Evolutionary conservation across 2,797 vertebrate species (phyloP), one percentile per base, ranked within the genome.

Genomic region (Melanotaenia boesemani): DNA sequence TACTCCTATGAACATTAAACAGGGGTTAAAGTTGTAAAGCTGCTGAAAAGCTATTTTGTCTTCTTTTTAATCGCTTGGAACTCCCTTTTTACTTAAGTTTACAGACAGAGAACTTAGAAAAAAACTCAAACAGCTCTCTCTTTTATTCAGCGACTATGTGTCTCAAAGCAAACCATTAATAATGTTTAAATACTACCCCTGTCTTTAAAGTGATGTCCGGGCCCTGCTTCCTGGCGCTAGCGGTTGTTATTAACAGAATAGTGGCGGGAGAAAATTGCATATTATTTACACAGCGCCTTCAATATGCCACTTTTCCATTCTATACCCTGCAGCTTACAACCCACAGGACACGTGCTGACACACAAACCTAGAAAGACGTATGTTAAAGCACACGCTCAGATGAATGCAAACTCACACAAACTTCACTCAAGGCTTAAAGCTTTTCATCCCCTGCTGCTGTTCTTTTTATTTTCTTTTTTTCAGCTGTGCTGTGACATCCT

Each of bases 281-380:
- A 90, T 92, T 91, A 94, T 93, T 91, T 93, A 91, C 85, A 74
- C 87, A 48, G 78, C 32, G 62, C 79, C 74, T 90, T 90, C 87
- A 93, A 92, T 90, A 91, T 89, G 90, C 89, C 91, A 91, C 90
- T 91, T 91, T 92, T 87, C 88, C 78, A 84, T 86, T 93, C 89
- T 85, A 74, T 86, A 81, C 88, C 90, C 85, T 46, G 80, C 85
- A 78, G 89, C 86, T 83, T 82, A 85, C 88, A 89, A 85, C 80
- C 63, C 68, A 57, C 72, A 82, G 79, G 67, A 74, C 77, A 76
- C 32, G 64, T 82, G 85, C 54, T 76, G 70, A 76, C 50, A 61
- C 55, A 75, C 46, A 0, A n/a, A 69, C n/a, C 8, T 22, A 52
- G n/a, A 52, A 52, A 52, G 48, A 52, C 48, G 20, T 3, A 22